Conservation (phyloP, 2,113 vertebrate species). For the Cichladusa arquata region DNA sequence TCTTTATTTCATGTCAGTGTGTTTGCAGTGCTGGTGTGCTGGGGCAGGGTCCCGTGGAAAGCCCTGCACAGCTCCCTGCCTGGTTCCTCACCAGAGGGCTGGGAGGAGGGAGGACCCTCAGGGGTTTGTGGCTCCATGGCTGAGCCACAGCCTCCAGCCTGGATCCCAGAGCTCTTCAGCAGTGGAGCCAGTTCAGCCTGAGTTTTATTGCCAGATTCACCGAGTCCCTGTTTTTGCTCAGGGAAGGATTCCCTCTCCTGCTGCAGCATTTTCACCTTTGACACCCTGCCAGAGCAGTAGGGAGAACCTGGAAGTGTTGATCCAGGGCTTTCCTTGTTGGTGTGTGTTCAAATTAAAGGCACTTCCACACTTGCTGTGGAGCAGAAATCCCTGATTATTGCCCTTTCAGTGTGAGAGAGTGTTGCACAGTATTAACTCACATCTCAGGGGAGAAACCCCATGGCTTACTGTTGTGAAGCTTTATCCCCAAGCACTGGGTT, state of each 20-base stretch:
- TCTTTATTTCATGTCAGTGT: accelerated
- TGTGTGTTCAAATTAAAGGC: background rate
- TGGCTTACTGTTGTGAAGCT: background rate
- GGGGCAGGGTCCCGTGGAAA: background rate
- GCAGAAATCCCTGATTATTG: background rate
- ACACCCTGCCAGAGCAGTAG: background rate
- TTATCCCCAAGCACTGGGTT: background rate
- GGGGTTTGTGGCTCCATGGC: background rate
- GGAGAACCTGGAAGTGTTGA: background rate
- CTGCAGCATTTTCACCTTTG: background rate
- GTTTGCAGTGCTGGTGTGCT: background rate
- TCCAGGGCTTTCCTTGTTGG: background rate
- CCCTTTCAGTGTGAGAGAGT: background rate
- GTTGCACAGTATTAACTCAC: background rate
- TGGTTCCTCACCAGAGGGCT: background rate
- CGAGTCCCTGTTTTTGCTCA: background rate
- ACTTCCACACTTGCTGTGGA: background rate
- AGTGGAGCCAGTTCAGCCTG: background rate
- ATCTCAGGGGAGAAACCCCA: background rate
- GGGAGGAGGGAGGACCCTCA: background rate
- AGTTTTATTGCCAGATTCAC: background rate
- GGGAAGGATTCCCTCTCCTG: too few species aligned
- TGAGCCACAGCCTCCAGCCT: background rate
- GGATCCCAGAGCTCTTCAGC: background rate
- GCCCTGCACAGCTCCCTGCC: background rate